phyloP scores from a whole-genome alignment of 2,797 vertebrate genomes.

The Ibycter americanus region DNA sequence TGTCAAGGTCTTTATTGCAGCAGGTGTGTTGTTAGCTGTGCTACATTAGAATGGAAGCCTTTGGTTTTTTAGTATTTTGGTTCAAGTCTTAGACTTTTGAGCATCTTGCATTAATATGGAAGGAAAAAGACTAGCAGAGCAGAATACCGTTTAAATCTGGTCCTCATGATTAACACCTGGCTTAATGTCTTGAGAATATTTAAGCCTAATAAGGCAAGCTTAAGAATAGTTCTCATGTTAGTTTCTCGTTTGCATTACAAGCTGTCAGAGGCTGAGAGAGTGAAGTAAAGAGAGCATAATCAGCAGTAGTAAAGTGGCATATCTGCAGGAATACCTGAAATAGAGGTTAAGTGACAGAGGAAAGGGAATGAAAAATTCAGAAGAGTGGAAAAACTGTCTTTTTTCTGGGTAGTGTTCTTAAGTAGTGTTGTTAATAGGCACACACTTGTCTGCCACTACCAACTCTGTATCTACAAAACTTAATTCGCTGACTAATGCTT shows the following conservation, averaged over 20 bases:
- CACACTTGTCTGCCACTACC: background rate
- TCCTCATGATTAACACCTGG: background rate
- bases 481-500: background rate
- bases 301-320: background rate
- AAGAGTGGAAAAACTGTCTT: background rate
- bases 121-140: background rate
- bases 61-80: background rate
- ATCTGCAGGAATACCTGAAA: background rate
- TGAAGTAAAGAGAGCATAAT: background rate
- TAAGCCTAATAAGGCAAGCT: background rate
- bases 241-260: background rate
- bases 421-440: background rate
- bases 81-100: background rate
- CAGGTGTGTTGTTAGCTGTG: background rate
- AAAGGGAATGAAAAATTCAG: background rate
- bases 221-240: background rate
- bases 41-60: background rate
- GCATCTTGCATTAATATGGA: background rate
- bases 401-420: background rate
- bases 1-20: background rate
- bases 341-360: background rate
- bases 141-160: background rate
- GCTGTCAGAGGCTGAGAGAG: background rate
- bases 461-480: background rate
- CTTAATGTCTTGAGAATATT: background rate